phyloP scores from a whole-genome alignment of 1,140 invertebrate genomes.

The Cyphomyrmex costatus region DNA sequence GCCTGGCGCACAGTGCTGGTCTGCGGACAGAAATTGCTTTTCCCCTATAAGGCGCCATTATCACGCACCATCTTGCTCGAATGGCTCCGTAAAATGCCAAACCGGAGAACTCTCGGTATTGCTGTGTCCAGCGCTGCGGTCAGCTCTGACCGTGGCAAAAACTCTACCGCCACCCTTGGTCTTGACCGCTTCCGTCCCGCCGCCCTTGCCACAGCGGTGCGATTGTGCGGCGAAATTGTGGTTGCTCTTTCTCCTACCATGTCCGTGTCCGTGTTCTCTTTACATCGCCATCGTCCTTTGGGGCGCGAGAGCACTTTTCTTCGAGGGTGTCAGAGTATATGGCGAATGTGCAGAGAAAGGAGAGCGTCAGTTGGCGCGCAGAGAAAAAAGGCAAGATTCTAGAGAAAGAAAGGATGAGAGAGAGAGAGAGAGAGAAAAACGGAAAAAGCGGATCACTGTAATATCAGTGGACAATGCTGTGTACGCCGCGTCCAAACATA shows the following conservation, averaged over 20 bases:
- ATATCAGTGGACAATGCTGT: conserved; percentile 65
- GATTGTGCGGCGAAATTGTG: conserved; percentile 81
- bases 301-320: conserved; percentile 74
- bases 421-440: not conserved
- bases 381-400: conserved; percentile 38
- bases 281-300: conserved; percentile 57
- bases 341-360: conserved; percentile 62
- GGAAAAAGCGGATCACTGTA: conserved; percentile 57
- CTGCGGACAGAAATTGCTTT: conserved; percentile 84
- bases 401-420: not conserved
- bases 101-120: conserved; percentile 77
- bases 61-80: conserved; percentile 86
- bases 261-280: conserved; percentile 63
- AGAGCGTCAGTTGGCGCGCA: conserved; percentile 77
- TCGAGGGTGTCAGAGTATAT: conserved; percentile 66
- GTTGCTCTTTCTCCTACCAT: conserved; percentile 69
- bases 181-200: conserved; percentile 28
- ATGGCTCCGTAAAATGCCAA: conserved; percentile 84
- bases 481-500: conserved; percentile 71
- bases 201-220: conserved; percentile 61
- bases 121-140: conserved; percentile 82
- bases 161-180: conserved; percentile 48
- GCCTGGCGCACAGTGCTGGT: conserved; percentile 44
- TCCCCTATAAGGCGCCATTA: conserved; percentile 85
- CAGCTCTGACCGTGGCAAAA: conserved; percentile 77